Conservation (phyloP, 1,140 invertebrate species). For the Sitodiplosis mosellana region DNA sequence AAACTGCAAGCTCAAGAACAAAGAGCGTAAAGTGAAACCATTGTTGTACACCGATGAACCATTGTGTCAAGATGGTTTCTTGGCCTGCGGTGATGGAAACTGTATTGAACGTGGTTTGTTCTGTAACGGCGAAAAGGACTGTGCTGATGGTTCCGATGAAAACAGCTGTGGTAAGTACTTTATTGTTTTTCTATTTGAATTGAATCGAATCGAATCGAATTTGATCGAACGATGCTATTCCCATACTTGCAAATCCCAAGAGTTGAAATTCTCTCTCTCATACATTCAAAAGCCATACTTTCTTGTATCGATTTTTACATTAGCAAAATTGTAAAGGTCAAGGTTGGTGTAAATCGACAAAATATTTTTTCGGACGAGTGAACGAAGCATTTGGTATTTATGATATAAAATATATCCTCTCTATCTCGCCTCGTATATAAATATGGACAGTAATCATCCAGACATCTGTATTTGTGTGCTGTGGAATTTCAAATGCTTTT, state of each 20-base stretch:
- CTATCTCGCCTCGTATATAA: no score
- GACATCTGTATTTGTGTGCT: no score
- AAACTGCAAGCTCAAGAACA: conserved; percentile 82
- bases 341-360: no score
- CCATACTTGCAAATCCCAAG: background rate
- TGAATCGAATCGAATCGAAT: background rate
- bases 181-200: background rate
- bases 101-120: conserved; percentile 81
- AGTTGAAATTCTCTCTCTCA: background rate
- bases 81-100: conserved; percentile 70
- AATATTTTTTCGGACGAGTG: no score
- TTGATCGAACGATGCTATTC: background rate
- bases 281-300: background rate
- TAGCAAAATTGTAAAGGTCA: no score
- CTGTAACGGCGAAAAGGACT: conserved; percentile 87
- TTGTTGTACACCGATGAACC: conserved; percentile 80
- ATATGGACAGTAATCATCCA: no score
- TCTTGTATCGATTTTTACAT: no score
- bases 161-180: conserved; percentile 82
- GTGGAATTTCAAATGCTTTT: no score
- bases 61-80: conserved; percentile 65
- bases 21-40: conserved; percentile 77
- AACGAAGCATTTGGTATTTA: no score
- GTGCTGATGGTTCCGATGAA: conserved; percentile 74
- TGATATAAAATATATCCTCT: no score